Evolutionary conservation across 2,888 invertebrate genomes (phyloP).

Genomic region (Steinernema scapterisci): DNA sequence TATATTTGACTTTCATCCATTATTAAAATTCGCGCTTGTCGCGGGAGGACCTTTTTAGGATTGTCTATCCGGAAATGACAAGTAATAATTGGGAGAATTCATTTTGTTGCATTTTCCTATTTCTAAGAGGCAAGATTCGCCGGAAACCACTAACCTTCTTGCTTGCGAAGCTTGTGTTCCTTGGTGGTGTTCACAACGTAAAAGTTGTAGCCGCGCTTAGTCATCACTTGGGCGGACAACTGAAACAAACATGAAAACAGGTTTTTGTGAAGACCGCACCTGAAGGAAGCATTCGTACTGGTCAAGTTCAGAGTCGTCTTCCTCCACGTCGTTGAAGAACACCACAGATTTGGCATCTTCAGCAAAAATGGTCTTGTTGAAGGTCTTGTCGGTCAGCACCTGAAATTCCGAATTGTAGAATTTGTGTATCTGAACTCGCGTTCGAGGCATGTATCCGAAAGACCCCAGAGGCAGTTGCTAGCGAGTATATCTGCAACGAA

Average conservation of each 20-base stretch:
- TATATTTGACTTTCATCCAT: too few species aligned
- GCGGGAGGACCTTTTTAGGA: too few species aligned
- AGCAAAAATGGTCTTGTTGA: slow-evolving; percentile 67
- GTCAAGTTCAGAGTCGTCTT: slow-evolving; percentile 64
- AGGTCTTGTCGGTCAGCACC: slow-evolving; percentile 66
- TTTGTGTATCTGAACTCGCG: too few species aligned
- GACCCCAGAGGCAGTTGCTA: background rate
- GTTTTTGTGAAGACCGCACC: slow-evolving; percentile 51
- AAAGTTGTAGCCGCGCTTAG: slow-evolving; percentile 67
- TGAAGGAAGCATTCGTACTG: slow-evolving; percentile 68
- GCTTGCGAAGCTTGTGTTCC: slow-evolving; percentile 62
- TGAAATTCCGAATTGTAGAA: slow-evolving; percentile 25
- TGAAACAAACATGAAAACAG: slow-evolving; percentile 37
- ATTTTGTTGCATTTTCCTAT: too few species aligned
- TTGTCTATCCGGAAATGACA: too few species aligned
- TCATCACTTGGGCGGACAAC: slow-evolving; percentile 68
- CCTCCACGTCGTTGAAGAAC: slow-evolving; percentile 68
- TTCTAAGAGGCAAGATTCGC: too few species aligned
- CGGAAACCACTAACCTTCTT: slow-evolving; percentile 54
- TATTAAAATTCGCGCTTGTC: too few species aligned
- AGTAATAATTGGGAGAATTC: too few species aligned
- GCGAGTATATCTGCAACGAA: background rate
- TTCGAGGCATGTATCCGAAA: background rate
- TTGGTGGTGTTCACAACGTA: slow-evolving; percentile 68
- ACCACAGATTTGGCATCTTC: slow-evolving; percentile 67